Percentiles rank a stretch among this genome's conserved stretches.
phyloP scores from a whole-genome alignment of 2,888 invertebrate species.

The Hirtodrosophila trivittata region DNA sequence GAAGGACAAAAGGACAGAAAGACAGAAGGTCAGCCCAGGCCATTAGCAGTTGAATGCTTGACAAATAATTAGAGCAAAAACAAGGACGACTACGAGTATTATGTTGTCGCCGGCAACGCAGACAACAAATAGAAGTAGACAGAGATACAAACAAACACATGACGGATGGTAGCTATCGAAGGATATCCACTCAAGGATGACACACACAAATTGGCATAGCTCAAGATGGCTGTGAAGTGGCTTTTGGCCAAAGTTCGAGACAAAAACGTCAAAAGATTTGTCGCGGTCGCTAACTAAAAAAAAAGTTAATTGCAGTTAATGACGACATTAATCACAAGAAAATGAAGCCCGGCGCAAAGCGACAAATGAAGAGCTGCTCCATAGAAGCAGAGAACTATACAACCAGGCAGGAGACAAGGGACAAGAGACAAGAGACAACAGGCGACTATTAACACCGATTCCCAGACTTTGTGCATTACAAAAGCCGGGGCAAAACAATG shows the following conservation, averaged over 20 bases:
- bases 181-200: conserved; percentile 52
- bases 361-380: conserved; percentile 65
- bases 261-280: conserved; percentile 68
- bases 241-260: conserved; percentile 54
- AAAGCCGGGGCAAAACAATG: conserved; percentile 62
- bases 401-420: conserved; percentile 23
- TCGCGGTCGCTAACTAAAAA: conserved; percentile 66
- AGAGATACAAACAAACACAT: conserved; percentile 28
- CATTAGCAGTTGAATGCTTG: conserved; percentile 68
- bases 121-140: conserved; percentile 15
- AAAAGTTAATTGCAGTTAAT: conserved; percentile 83
- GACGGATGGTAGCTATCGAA: conserved; percentile 69
- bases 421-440: conserved; percentile 35
- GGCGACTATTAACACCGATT: conserved; percentile 78
- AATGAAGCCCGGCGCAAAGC: conserved; percentile 77
- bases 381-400: conserved; percentile 30
- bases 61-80: conserved; percentile 74
- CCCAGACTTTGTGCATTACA: conserved; percentile 56
- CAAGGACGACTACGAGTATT: conserved; percentile 27
- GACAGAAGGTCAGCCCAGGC: conserved; percentile 61
- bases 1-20: conserved; percentile 26
- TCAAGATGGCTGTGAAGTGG: conserved; percentile 72
- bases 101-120: conserved; percentile 39
- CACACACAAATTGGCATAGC: conserved; percentile 73
- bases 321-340: conserved; percentile 83